These are phyloP conservation scores for Bos taurus DNA, from an alignment of 2,113 vertebrate genomes.

Conservation along the genomic window DNA sequence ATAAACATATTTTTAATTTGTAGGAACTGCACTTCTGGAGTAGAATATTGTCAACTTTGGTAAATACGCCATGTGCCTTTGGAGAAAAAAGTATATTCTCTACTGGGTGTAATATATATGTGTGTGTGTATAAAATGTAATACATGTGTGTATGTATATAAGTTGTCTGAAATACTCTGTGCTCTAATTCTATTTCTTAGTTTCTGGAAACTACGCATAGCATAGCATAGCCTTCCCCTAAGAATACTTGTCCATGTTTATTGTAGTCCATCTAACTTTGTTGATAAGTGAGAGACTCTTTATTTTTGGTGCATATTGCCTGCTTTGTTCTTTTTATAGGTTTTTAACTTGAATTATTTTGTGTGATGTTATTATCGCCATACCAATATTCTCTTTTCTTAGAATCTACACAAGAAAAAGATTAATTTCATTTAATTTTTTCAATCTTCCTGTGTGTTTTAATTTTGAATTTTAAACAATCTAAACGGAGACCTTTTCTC, in stretches of 20 bases:
- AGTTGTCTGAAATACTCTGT: not conserved
- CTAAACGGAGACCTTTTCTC: not conserved
- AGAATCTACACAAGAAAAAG: not conserved
- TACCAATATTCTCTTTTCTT: not conserved
- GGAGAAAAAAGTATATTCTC: not conserved
- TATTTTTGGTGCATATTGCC: not conserved
- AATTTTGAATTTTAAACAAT: not conserved
- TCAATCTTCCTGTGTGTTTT: not conserved
- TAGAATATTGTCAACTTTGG: not conserved
- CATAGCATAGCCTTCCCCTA: too few species aligned
- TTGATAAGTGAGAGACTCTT: not conserved
- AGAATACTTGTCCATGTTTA: fast-evolving
- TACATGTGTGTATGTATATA: not conserved
- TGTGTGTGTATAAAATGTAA: not conserved
- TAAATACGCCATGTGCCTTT: not conserved
- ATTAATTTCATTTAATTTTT: not conserved
- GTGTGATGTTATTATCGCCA: not conserved
- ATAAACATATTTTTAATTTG: not conserved
- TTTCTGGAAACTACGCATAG: not conserved
- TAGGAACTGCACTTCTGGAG: not conserved
- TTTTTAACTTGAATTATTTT: not conserved
- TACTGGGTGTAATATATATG: fast-evolving
- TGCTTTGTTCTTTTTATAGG: not conserved
- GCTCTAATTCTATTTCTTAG: not conserved
- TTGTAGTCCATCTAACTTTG: fast-evolving